These are phyloP conservation scores for Rosalia funebris DNA, from an alignment of 2,888 invertebrate genomes.

Conservation along the genomic window DNA sequence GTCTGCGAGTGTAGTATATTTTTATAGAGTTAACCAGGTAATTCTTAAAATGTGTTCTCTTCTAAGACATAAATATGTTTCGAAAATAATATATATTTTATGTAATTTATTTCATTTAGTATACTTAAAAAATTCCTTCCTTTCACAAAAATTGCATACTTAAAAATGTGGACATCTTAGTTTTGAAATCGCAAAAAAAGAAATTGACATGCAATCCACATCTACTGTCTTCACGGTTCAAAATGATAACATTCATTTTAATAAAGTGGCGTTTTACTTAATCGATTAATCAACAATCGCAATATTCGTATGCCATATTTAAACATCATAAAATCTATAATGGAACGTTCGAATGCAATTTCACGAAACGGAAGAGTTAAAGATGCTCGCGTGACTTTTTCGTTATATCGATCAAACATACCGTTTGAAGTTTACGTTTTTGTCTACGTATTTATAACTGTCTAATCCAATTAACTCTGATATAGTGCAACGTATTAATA, in stretches of 20 bases:
- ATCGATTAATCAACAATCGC: neutral
- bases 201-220: neutral
- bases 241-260: neutral
- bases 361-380: neutral
- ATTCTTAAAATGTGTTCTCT: no score
- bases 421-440: slow-evolving; percentile 12
- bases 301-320: neutral
- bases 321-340: neutral
- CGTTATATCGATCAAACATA: slow-evolving; percentile 18
- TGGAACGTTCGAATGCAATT: neutral
- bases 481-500: slow-evolving; percentile 8
- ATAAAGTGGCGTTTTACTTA: neutral
- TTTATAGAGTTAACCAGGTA: no score
- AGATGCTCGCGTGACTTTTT: slow-evolving; percentile 11
- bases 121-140: no score
- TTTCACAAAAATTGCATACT: no score
- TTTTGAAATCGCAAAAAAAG: no score
- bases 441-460: slow-evolving; percentile 17
- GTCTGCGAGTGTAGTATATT: no score
- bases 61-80: no score
- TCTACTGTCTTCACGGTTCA: neutral
- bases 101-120: no score
- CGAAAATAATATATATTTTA: no score
- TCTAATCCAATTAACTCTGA: slow-evolving; percentile 13
- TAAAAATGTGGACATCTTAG: no score